Conservation (phyloP, 2,888 invertebrate genomes). For the Muscina levida region DNA sequence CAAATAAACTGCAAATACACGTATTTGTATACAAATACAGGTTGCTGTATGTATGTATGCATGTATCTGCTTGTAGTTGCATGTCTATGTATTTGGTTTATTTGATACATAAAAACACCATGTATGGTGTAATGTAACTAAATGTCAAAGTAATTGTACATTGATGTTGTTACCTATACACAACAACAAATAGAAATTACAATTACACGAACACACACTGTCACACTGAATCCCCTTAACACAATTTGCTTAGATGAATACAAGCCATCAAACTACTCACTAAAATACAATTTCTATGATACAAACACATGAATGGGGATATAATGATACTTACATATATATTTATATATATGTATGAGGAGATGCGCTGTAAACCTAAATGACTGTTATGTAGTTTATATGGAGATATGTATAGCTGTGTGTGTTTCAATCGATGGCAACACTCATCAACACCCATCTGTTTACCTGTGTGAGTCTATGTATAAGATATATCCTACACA, state of each 20-base stretch:
- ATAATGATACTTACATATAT: slow-evolving; percentile 68
- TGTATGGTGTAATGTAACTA: slow-evolving; percentile 54
- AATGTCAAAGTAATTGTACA: slow-evolving; percentile 59
- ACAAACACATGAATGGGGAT: background rate
- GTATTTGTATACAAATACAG: slow-evolving; percentile 4
- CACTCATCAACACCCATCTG: too few relatives aligned
- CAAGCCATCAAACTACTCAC: background rate
- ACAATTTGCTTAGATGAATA: background rate
- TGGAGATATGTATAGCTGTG: slow-evolving; percentile 69
- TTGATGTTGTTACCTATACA: slow-evolving; percentile 48
- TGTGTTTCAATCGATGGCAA: slow-evolving; percentile 19
- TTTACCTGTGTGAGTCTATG: background rate
- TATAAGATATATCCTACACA: slow-evolving; percentile 20
- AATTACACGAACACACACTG: slow-evolving; percentile 27
- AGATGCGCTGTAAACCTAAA: too few relatives aligned
- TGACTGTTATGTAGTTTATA: too few relatives aligned
- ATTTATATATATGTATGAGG: slow-evolving; percentile 63
- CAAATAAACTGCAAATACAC: background rate
- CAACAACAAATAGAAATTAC: slow-evolving; percentile 40
- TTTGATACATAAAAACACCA: slow-evolving; percentile 20
- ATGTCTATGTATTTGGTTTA: background rate
- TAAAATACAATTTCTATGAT: background rate
- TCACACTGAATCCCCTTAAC: background rate
- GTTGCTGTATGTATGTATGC: slow-evolving; percentile 35
- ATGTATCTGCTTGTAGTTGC: slow-evolving; percentile 49